Evolutionary conservation across 2,113 vertebrate species (phyloP).

Genomic region (Caranx ignobilis): DNA sequence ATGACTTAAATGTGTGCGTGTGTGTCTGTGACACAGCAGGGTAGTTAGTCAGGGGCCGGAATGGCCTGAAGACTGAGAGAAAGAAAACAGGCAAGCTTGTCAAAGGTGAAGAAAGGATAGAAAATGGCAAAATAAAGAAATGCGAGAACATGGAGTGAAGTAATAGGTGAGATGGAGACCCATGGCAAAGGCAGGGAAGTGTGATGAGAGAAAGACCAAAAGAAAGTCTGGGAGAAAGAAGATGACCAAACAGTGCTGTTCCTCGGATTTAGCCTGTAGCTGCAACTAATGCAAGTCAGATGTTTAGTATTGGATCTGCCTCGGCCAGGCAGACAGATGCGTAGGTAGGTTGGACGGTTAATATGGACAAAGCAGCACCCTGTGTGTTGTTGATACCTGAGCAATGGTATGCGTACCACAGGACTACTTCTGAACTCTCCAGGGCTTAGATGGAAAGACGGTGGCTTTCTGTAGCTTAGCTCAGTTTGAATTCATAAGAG

Average conservation of each 20-base stretch:
- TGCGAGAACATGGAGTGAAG: not conserved
- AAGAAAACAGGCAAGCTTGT: not conserved
- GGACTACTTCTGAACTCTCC: not conserved
- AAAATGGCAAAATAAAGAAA: constrained; percentile 1
- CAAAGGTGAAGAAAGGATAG: not conserved
- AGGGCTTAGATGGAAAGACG: not conserved
- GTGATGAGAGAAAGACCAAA: not conserved
- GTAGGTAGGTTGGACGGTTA: not conserved
- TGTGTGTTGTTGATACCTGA: not conserved
- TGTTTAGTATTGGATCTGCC: constrained; percentile 29
- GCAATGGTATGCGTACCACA: not conserved
- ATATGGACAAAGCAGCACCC: not conserved
- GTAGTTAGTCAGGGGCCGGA: constrained; percentile 52
- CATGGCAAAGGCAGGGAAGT: not conserved
- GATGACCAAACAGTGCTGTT: not conserved
- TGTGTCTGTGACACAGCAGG: constrained; percentile 59
- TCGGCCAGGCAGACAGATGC: not conserved
- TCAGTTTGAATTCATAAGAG: not conserved
- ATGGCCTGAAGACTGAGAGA: constrained; percentile 42
- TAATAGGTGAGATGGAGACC: not conserved
- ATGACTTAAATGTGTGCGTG: constrained; percentile 31
- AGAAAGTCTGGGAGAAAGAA: not conserved
- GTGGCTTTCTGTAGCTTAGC: not conserved
- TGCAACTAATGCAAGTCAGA: constrained; percentile 69
- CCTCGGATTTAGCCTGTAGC: not conserved